Conservation (phyloP, 1,140 invertebrate species). For the Trachymyrmex cornetzi region DNA sequence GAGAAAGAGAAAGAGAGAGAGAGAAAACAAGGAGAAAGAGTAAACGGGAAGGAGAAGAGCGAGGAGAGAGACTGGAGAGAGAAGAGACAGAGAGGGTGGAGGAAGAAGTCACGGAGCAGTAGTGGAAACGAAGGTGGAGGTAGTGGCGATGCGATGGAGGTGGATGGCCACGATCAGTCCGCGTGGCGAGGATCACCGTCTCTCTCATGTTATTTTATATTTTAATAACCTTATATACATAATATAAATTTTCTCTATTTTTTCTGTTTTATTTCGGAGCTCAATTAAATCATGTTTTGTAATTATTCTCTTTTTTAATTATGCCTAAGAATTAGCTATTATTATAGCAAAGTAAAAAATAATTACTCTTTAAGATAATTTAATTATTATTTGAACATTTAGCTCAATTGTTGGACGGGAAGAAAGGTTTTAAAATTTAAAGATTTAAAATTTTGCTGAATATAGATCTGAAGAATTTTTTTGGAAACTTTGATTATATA, state of each 20-base stretch:
- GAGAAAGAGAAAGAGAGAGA: constrained; percentile 29
- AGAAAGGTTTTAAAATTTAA: no score
- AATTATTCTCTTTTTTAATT: neutral
- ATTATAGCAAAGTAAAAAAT: neutral
- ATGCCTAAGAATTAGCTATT: neutral
- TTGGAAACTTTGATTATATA: no score
- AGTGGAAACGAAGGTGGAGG: constrained; percentile 44
- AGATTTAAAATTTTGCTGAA: no score
- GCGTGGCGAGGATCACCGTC: neutral
- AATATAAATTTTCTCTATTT: neutral
- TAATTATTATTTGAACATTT: neutral
- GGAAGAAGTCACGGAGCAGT: constrained; percentile 44
- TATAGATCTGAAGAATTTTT: no score
- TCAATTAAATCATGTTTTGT: neutral
- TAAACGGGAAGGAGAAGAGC: neutral
- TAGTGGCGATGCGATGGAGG: neutral
- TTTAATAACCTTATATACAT: neutral
- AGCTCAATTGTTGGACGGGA: no score
- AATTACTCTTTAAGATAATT: neutral
- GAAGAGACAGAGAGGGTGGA: constrained; percentile 9
- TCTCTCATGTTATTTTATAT: constrained; percentile 3
- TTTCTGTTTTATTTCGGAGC: neutral
- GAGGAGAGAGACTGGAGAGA: neutral
- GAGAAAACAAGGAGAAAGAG: constrained; percentile 28
- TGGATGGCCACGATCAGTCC: constrained; percentile 28